Base-by-base conservation (phyloP, 2,797 vertebrate species). In the Anomalospiza imberbis region DNA sequence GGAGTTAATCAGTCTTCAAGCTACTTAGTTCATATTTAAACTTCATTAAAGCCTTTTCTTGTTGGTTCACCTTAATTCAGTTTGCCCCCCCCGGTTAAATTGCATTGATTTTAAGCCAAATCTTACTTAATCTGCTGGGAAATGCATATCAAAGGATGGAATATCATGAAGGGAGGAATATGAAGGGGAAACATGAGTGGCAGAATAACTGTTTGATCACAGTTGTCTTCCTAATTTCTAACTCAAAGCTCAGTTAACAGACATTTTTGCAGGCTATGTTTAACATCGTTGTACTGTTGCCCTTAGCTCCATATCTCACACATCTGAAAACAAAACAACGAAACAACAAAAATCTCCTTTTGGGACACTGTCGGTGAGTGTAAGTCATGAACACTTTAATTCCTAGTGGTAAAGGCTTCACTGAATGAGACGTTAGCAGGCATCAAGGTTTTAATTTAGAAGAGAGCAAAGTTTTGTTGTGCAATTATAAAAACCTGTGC, bases 281-380 rank as follows among this genome's bases (percentile, higher is more conserved):
- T 65, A 40, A 21, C 15, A 5, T 24, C 0, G 0, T 9, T 74
- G 7, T 34, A 16, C 8, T 73, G 29, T 21, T 65, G 34, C 25
- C 29, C 82, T 65, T 17, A 40, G 29, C 29, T 82, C 32, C 3
- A 0, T 13, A 32, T 10, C 10, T 72, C 17, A 11, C 28, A 68
- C 12, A 12, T 25, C 34, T 47, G 42, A 44, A 6, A 58, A 17
- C 7, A 67, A 34, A 34, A 25, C 14, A 57, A 11, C 14, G n/a
- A 55, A 55, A 17, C 7, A 57, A 20, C 14, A 75, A 28, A 72
- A 72, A 29, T 28, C 26, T 9, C n/a, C 26, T 72, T 72, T 44
- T 15, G 13, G n/a, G n/a, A 38, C 3, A 15, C 18, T 40, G 3
- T 4, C 10, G 4, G 8, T 53, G 36, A 67, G 2, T 40, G 66